A percentile compares a stretch with the other conserved stretches of the same genome.
phyloP scores from a whole-genome alignment of 2,797 vertebrate genomes.

The Dicrostonyx torquatus region DNA sequence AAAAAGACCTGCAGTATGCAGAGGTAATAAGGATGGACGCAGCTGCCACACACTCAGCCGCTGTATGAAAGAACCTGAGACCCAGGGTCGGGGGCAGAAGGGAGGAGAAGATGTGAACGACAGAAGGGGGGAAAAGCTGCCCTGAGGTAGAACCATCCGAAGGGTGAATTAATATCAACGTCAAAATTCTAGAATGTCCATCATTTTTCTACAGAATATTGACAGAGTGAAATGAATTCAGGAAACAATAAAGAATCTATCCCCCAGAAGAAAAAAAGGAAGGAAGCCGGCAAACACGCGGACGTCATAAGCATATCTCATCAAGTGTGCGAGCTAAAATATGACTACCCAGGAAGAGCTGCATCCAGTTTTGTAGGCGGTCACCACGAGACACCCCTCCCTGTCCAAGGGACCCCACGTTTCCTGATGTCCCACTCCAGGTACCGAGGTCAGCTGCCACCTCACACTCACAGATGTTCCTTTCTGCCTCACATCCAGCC shows the following conservation, averaged over 20 bases:
- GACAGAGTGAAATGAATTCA: conserved; percentile 79
- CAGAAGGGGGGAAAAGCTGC: conserved; percentile 3
- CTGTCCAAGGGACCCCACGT: conserved; percentile 41
- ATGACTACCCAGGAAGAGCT: conserved; percentile 71
- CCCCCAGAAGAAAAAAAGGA: conserved; percentile 17
- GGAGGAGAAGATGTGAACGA: not conserved
- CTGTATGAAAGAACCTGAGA: conserved; percentile 40
- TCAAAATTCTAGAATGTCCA: conserved; percentile 71
- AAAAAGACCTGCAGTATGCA: conserved; percentile 58
- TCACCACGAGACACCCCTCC: conserved; percentile 64
- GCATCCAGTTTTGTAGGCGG: conserved; percentile 76
- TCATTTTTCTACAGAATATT: conserved; percentile 74
- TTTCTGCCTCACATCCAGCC: not conserved
- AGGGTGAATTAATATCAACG: conserved; percentile 74
- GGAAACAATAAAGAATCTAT: conserved; percentile 69
- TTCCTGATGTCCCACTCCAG: conserved; percentile 34
- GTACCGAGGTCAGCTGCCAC: conserved; percentile 18
- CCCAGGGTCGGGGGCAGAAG: conserved; percentile 38
- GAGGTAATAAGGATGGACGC: conserved; percentile 60
- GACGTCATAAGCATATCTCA: conserved; percentile 72
- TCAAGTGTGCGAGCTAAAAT: conserved; percentile 80
- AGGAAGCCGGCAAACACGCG: conserved; percentile 25
- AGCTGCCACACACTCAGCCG: conserved; percentile 58
- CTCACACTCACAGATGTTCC: not conserved
- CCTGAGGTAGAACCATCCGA: conserved; percentile 53